Base-by-base conservation (phyloP, 2,113 vertebrate species). In the Pleuronectes platessa region DNA sequence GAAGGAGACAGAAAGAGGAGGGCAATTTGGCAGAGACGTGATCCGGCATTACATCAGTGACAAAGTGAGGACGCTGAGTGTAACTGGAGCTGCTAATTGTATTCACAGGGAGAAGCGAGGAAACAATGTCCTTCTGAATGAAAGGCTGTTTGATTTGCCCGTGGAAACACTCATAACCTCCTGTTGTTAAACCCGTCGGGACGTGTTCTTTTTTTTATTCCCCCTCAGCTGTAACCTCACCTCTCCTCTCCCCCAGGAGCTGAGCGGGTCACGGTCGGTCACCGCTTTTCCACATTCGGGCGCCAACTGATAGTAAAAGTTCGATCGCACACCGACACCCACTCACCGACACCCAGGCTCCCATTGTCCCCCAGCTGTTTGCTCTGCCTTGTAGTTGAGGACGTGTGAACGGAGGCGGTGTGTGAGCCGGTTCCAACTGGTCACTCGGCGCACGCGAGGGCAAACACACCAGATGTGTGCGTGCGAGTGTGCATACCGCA, bases 11-110 rank as follows among this genome's bases (percentile, higher is more conserved):
- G 31, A 76, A 71, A 76, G 66, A 78, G 68, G 70, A 78, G 82
- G 64, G 65, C 67, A 68, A 70, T 63, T 78, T 91, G 90, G 88
- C 86, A 80, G 71, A 58, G 62, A 54, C 61, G 70, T 61, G 47
- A 84, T 89, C 80, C 75, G n/a, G 62, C 69, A 90, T 92, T 81
- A 89, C 87, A 89, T 92, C 91, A 92, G 66, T 76, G 86, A 70
- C 53, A 74, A 87, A 68, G 18, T 66, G 62, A 87, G 54, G 56
- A 70, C 58, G 78, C 75, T 67, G 74, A 79, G 77, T 61, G 85
- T 82, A 87, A 91, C 70, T 62, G 53, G 82, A 92, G 86, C 82
- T 66, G 80, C 77, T 90, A 89, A 93, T 86, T 86, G 86, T 91
- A 93, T 87, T 90, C 86, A 83, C 89, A 93, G 91, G 81, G 84